phyloP scores from a whole-genome alignment of 2,888 invertebrate species.

The Hartigia nigra region DNA sequence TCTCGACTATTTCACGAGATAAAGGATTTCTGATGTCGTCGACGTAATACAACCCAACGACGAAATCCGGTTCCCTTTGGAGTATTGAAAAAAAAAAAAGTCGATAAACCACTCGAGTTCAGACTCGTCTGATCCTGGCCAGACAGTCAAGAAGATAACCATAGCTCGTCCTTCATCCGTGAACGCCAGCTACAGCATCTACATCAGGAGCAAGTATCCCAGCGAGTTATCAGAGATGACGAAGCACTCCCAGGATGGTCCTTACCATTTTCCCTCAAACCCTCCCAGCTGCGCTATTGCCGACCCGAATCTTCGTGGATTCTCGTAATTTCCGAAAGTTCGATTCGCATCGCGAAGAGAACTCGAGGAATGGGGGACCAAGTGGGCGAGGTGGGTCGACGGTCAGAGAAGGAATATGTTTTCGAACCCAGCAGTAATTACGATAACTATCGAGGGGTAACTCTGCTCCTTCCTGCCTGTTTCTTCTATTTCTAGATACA shows the following conservation, averaged over 20 bases:
- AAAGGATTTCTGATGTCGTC: background rate
- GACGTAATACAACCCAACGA: background rate
- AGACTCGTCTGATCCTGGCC: constrained; percentile 16
- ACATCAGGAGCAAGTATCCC: constrained; percentile 27
- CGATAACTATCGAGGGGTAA: background rate
- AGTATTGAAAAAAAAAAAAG: background rate
- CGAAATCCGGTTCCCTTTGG: background rate
- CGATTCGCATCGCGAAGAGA: background rate
- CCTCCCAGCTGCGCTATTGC: background rate
- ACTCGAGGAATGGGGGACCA: background rate
- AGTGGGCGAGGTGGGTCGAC: background rate
- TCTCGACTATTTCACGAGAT: background rate
- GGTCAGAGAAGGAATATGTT: background rate
- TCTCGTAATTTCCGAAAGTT: background rate
- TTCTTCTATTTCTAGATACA: background rate
- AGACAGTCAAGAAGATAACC: constrained; percentile 32
- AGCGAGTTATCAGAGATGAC: constrained; percentile 62
- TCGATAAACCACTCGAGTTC: background rate
- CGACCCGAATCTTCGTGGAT: background rate
- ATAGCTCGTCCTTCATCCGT: background rate
- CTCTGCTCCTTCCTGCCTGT: background rate
- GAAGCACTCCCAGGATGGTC: constrained; percentile 59
- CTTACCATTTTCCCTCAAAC: constrained; percentile 49
- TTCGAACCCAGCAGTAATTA: background rate
- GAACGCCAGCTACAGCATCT: background rate